Base-by-base conservation (phyloP, 2,888 invertebrate species). In the Periphyllus acericola region DNA sequence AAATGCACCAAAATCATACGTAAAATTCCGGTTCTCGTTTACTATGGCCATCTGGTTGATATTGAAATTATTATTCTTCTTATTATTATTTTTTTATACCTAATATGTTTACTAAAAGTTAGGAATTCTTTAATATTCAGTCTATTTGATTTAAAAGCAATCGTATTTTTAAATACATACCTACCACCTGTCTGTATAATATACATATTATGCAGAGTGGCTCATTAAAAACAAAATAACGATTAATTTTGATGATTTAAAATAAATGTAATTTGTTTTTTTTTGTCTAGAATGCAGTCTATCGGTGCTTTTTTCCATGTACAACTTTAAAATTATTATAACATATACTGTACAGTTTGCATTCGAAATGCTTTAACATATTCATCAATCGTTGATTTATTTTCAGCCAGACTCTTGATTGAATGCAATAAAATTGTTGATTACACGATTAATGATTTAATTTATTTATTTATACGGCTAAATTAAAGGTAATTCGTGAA, bases 11-110 rank as follows among this genome's bases (percentile, higher is more conserved):
- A 85, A 85, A 85, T 66, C 83, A 21, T 83, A 55, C 75, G 83
- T 85, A 4, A 25, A 78, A 85, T 85, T 85, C 84, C 84, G 76
- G 84, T 85, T 85, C 60, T 75, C 66, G 75, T 84, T 32, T 29
- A 80, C 19, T 1, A 32, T 29, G 34, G 68, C 84, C 84, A 68
- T 85, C 66, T 85, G 84, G 84, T 78, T 52, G 84, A 78, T 85
- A 78, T 85, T 52, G 36, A 46, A 85, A 78, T 84, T 84, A 66
- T 78, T 78, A 68, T 76, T 46, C 36, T 83, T 36, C 0, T 72
- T 82, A 71, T 21, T 82, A 71, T 82, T n/a, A 68, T 71, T 68
- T 19, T 81, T 52, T 60, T 60, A 60, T 52, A 34, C 34, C 11
- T 83, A 82, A 66, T 36, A 25, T 36, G 75, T 75, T 83, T n/a